Evolutionary conservation across 1,140 invertebrate species (phyloP).

Genomic region (Cepaea nemoralis): DNA sequence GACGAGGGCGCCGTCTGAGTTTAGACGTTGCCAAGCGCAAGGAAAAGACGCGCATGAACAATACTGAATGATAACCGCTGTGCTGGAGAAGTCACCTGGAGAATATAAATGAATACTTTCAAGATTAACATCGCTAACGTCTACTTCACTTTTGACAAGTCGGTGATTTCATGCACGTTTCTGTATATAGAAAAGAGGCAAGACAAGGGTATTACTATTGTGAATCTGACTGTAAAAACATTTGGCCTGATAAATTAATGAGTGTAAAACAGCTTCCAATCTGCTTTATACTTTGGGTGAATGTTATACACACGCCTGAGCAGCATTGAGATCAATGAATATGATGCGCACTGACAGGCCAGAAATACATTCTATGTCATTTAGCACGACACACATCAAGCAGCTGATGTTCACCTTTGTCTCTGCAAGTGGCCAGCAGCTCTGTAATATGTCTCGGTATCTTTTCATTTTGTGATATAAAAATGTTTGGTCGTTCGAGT

Average conservation of each 20-base stretch:
- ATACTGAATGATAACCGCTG: too few relatives aligned
- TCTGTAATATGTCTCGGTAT: neutral
- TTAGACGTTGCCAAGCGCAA: neutral
- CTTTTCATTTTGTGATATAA: neutral
- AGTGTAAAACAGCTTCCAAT: neutral
- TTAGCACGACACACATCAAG: neutral
- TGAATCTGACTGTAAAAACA: neutral
- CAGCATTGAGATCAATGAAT: neutral
- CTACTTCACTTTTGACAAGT: conserved; percentile 1
- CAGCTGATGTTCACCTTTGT: neutral
- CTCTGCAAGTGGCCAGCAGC: neutral
- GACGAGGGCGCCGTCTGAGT: neutral
- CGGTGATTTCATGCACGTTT: neutral
- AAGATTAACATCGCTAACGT: neutral
- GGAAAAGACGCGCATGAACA: neutral
- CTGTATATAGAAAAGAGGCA: neutral
- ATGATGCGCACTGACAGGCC: neutral
- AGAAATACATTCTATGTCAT: neutral
- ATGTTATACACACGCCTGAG: neutral
- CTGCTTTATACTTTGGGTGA: neutral
- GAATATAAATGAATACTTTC: neutral
- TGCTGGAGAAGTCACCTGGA: neutral
- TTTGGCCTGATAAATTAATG: neutral
- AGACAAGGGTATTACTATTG: neutral
- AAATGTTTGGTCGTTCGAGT: neutral